A percentile compares a stretch with the other conserved stretches of the same genome.
Conservation (phyloP, 2,888 invertebrate species). For the Dusona sp. region DNA sequence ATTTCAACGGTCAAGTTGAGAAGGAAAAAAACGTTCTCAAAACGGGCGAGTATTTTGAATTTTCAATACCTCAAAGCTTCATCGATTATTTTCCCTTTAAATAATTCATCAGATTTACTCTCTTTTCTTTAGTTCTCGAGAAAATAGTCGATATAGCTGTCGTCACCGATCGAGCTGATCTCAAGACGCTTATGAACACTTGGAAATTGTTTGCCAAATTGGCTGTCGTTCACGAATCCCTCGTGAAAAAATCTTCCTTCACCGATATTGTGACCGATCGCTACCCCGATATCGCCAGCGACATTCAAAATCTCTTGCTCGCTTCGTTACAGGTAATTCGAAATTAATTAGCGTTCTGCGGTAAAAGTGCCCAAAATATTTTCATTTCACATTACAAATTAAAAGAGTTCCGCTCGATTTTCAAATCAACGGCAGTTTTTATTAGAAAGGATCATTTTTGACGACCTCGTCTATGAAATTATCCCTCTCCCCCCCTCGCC, state of each 20-base stretch:
- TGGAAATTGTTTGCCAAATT: constrained; percentile 80
- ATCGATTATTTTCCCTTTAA: background rate
- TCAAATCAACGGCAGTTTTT: background rate
- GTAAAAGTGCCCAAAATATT: background rate
- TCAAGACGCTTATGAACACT: constrained; percentile 77
- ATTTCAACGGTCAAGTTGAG: constrained; percentile 70
- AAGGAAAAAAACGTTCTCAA: constrained; percentile 37
- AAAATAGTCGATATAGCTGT: constrained; percentile 76
- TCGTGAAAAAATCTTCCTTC: constrained; percentile 41
- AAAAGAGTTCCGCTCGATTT: background rate
- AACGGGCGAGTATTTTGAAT: constrained; percentile 15
- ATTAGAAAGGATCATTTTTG: no score
- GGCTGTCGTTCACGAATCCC: constrained; percentile 65
- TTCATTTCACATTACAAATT: background rate
- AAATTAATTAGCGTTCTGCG: background rate
- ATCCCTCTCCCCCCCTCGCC: no score
- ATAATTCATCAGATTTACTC: background rate
- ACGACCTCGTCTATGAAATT: no score
- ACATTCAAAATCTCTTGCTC: constrained; percentile 55
- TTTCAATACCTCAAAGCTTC: background rate
- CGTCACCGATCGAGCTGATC: constrained; percentile 76
- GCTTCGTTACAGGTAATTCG: constrained; percentile 49
- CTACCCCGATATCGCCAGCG: constrained; percentile 42
- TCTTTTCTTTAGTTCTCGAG: constrained; percentile 72
- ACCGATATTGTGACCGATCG: constrained; percentile 54